A percentile compares a stretch with the other conserved stretches of the same genome.
Evolutionary conservation across 1,140 invertebrate genomes (phyloP).

Genomic region (Drosophila miranda): DNA sequence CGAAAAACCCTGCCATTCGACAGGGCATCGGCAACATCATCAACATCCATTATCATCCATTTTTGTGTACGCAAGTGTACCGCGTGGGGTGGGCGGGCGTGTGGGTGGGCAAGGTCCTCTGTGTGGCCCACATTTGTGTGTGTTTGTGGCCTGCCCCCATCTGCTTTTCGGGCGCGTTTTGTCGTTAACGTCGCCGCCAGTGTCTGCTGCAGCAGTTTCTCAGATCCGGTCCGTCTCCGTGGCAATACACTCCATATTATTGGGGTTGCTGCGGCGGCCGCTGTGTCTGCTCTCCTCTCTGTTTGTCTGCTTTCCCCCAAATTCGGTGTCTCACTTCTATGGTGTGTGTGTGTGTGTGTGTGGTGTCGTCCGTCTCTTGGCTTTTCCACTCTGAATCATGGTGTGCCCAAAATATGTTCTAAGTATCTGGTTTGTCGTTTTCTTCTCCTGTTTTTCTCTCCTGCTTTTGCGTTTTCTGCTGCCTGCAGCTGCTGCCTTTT

Average conservation of each 20-base stretch:
- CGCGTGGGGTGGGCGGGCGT: too few species aligned
- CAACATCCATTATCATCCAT: too few species aligned
- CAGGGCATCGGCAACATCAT: too few species aligned
- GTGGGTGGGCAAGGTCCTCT: too few species aligned
- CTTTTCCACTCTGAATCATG: not conserved
- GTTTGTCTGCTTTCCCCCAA: not conserved
- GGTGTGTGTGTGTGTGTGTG: too few species aligned
- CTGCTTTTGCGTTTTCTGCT: slow-evolving; percentile 26
- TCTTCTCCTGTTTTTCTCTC: slow-evolving; percentile 32
- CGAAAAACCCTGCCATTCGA: too few species aligned
- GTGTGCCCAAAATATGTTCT: not conserved
- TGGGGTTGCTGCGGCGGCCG: slow-evolving; percentile 12
- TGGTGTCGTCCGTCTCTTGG: too few species aligned
- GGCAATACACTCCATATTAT: slow-evolving; percentile 1
- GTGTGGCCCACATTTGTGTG: not conserved
- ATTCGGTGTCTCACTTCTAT: too few species aligned
- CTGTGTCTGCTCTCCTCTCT: slow-evolving; percentile 6
- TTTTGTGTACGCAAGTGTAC: too few species aligned
- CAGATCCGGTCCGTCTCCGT: not conserved
- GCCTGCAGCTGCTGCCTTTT: slow-evolving; percentile 20
- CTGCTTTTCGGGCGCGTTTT: slow-evolving; percentile 27
- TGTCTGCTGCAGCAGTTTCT: not conserved
- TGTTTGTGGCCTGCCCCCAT: slow-evolving; percentile 6
- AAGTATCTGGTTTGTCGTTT: slow-evolving; percentile 35
- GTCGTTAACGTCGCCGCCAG: slow-evolving; percentile 18